A percentile compares a stretch with the other conserved stretches of the same genome.
phyloP scores from a whole-genome alignment of 1,140 invertebrate genomes.

The Pentalonia nigronervosa region DNA sequence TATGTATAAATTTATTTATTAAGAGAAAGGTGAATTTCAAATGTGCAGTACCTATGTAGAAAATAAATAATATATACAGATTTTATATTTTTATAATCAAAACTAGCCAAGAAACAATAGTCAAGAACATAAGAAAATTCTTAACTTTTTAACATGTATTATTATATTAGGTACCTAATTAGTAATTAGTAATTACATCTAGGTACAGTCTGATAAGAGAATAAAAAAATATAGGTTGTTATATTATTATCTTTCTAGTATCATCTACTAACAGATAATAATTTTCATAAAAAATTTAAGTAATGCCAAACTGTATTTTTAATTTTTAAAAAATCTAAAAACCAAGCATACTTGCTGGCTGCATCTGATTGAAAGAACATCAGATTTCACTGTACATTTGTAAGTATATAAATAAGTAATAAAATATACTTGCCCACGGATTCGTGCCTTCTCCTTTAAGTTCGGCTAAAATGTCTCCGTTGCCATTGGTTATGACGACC shows the following conservation, averaged over 20 bases:
- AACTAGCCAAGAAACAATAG: neutral
- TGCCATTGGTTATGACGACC: conserved; percentile 76
- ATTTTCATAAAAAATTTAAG: neutral
- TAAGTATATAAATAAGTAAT: neutral
- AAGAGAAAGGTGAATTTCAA: neutral
- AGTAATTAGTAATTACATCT: too few species aligned
- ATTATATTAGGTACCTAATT: neutral
- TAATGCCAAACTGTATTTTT: neutral
- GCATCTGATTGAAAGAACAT: neutral
- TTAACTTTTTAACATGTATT: too few species aligned
- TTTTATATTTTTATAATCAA: neutral
- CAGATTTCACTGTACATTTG: neutral
- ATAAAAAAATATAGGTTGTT: neutral
- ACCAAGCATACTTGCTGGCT: neutral
- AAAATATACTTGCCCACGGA: conserved; percentile 73
- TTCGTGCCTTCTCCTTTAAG: conserved; percentile 79
- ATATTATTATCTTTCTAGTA: neutral
- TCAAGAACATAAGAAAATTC: too few species aligned
- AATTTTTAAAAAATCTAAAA: neutral
- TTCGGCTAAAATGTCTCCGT: conserved; percentile 73
- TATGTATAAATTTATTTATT: neutral
- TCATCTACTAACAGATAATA: neutral
- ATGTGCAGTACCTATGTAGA: neutral
- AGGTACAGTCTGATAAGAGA: neutral
- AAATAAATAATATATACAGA: neutral